phyloP scores from a whole-genome alignment of 2,797 vertebrate species.

The Meda fulgida region DNA sequence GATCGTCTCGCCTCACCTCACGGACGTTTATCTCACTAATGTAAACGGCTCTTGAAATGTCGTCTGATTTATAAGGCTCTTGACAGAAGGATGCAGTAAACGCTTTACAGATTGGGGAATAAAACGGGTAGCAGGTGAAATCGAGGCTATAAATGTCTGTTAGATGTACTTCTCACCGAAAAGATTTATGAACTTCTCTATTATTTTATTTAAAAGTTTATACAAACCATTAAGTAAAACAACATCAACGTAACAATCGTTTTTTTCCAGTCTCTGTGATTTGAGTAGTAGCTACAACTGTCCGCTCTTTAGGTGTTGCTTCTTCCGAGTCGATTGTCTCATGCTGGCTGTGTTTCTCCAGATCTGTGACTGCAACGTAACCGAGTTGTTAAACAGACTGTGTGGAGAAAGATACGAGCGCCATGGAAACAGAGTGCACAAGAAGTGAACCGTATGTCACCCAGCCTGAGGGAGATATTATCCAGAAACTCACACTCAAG shows the following conservation, averaged over 20 bases:
- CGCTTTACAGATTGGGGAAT: not conserved
- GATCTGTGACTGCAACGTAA: not conserved
- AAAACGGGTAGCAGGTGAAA: not conserved
- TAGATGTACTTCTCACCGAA: not conserved
- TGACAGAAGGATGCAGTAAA: not conserved
- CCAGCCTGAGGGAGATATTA: slow-evolving; percentile 19
- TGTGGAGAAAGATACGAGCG: slow-evolving; percentile 12
- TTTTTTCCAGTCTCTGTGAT: not conserved
- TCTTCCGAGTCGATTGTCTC: not conserved
- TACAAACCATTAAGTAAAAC: not conserved
- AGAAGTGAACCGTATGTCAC: slow-evolving; percentile 13
- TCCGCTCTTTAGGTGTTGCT: not conserved
- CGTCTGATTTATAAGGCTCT: not conserved
- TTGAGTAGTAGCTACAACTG: not conserved
- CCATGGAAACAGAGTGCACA: slow-evolving; percentile 47
- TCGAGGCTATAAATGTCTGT: slow-evolving; percentile 15
- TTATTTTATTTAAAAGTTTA: not conserved
- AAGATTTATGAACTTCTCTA: not conserved
- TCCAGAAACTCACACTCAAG: slow-evolving; percentile 31
- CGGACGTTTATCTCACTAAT: not conserved
- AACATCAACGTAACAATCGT: not conserved
- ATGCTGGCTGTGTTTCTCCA: not conserved
- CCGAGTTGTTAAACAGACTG: not conserved
- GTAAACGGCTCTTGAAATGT: not conserved
- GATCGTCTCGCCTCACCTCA: not conserved